Evolutionary conservation across 2,113 vertebrate species (phyloP).

Genomic region (Baryphthengus martii): DNA sequence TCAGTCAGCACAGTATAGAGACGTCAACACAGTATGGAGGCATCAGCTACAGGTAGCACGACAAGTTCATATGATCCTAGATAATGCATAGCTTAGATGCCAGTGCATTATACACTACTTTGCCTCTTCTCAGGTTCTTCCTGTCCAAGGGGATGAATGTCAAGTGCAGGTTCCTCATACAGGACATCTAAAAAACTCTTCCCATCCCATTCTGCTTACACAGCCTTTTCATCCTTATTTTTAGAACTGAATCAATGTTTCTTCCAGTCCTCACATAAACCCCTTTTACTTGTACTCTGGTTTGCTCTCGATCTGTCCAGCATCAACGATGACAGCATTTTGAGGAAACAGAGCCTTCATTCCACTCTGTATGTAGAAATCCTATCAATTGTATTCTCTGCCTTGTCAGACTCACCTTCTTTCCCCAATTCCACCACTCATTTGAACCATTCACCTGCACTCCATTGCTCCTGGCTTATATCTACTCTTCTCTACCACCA

Average conservation of each 20-base stretch:
- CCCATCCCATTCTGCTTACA: neutral
- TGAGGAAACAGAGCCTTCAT: neutral
- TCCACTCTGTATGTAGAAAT: neutral
- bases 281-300: neutral
- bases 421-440: neutral
- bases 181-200: neutral
- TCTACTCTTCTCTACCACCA: neutral
- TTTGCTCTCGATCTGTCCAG: neutral
- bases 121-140: neutral
- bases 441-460: neutral
- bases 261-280: neutral
- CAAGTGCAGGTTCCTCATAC: neutral
- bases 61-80: neutral
- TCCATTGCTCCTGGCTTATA: neutral
- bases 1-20: neutral
- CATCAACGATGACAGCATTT: neutral
- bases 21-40: neutral
- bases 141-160: neutral
- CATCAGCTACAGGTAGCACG: neutral
- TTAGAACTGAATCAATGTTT: neutral
- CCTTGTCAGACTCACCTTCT: neutral
- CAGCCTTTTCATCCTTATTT: neutral
- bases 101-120: neutral
- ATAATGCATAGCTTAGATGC: neutral
- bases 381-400: neutral